These are phyloP conservation scores for Pseudopipra pipra DNA, from an alignment of 2,113 vertebrate genomes.

Conservation along the genomic window DNA sequence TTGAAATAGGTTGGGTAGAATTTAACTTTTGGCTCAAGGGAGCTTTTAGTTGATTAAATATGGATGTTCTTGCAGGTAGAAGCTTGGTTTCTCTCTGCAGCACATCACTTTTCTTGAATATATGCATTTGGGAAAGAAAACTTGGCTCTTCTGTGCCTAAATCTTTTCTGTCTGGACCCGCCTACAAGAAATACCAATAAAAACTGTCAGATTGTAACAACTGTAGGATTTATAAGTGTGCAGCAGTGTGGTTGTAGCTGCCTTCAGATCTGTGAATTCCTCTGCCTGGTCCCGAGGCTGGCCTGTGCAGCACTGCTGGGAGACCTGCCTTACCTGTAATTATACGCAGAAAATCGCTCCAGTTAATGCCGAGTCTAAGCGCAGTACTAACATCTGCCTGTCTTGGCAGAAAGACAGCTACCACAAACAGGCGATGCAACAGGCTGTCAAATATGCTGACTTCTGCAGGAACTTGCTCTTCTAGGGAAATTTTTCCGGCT, in stretches of 20 bases:
- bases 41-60: constrained; percentile 45
- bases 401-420: background rate
- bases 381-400: background rate
- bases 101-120: background rate
- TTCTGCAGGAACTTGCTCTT: background rate
- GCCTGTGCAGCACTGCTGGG: background rate
- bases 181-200: background rate
- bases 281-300: background rate
- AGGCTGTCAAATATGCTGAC: constrained; percentile 1
- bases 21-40: constrained; percentile 11
- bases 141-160: background rate
- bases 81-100: background rate
- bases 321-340: background rate
- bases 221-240: background rate
- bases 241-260: background rate
- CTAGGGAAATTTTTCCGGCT: background rate
- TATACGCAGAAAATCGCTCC: background rate
- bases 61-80: constrained; percentile 1
- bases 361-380: background rate
- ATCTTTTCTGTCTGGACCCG: background rate
- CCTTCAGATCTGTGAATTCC: background rate
- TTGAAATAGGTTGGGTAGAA: background rate
- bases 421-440: background rate
- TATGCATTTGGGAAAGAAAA: background rate
- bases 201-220: background rate